phyloP scores from a whole-genome alignment of 2,797 vertebrate species.

The Pogonophryne albipinna region DNA sequence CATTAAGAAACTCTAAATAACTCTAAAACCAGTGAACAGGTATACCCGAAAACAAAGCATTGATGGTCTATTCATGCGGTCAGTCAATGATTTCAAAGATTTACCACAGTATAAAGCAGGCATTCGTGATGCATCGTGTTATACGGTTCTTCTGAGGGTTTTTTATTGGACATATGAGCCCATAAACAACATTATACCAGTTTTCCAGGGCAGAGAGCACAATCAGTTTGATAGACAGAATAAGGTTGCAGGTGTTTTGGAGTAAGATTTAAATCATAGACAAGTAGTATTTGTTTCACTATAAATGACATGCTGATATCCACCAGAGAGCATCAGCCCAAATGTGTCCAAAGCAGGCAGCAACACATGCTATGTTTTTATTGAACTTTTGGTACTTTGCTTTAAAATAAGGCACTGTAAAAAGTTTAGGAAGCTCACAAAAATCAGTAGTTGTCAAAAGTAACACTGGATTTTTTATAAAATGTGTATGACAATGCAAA shows the following conservation, averaged over 20 bases:
- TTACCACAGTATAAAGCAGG: background rate
- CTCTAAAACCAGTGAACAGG: slow-evolving; percentile 23
- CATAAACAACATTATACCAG: background rate
- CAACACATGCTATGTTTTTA: slow-evolving; percentile 4
- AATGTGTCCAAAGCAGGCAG: slow-evolving; percentile 9
- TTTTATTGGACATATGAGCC: background rate
- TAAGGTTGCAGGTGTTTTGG: background rate
- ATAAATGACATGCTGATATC: slow-evolving; percentile 1
- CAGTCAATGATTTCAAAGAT: slow-evolving; percentile 5
- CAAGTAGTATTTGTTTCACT: background rate
- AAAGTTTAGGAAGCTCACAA: background rate
- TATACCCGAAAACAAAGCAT: slow-evolving; percentile 6
- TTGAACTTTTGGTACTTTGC: background rate
- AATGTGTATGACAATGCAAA: background rate
- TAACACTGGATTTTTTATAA: background rate
- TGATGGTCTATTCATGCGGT: slow-evolving; percentile 2
- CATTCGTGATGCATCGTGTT: background rate
- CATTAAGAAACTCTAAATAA: slow-evolving; percentile 50
- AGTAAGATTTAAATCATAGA: slow-evolving; percentile 3
- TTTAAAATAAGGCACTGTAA: background rate
- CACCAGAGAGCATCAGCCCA: background rate
- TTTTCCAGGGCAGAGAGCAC: background rate
- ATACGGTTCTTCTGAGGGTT: background rate
- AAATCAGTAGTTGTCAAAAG: slow-evolving; percentile 13
- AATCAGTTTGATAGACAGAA: background rate